Evolutionary conservation across 1,140 invertebrate species (phyloP), one percentile per base, ranked within the genome.

Genomic region (Aradophagus sp.): DNA sequence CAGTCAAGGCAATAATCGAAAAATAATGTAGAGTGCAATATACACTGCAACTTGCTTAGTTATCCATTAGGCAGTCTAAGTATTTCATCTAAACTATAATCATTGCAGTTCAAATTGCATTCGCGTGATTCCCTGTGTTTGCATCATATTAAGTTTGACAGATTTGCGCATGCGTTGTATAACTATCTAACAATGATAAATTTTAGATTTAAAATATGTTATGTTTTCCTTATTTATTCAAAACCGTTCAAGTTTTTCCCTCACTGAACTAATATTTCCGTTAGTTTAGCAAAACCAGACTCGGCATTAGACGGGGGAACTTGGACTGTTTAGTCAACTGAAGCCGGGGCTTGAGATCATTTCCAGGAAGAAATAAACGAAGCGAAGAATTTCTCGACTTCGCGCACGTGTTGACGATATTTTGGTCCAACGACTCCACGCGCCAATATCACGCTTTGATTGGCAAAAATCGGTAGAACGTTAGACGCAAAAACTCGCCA

Each of bases 331-430:
- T 73, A 75, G 68, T 69, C 69, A 65, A 75, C 69, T 69, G 23
- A 61, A 75, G 52, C 65, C 56, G 35, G 52, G 65, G 45, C 45
- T 56, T 16, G 65, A 56, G 67, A 79, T 78, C 67, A 69, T 80
- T 80, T 81, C 74, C 70, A 77, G 70, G 75, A 77, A 78, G 76
- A 78, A 81, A 80, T 80, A 80, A 81, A 80, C 76, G 73, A 75
- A 75, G 44, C 71, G 44, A 72, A 69, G 75, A 78, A 80, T 80
- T 79, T 71, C 56, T 76, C 76, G 67, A 61, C 45, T 66, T 52
- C 66, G 74, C 61, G 72, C 80, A 78, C 73, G 77, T 75, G 71
- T 74, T 56, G 61, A 72, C 62, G 77, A 80, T 79, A 80, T 80
- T 80, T 78, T 75, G 73, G 80, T 81, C 75, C 76, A 77, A 80